A percentile compares a stretch with the other conserved stretches of the same genome.
Evolutionary conservation across 1,140 invertebrate genomes (phyloP).

Genomic region (Thaumetopoea pityocampa): DNA sequence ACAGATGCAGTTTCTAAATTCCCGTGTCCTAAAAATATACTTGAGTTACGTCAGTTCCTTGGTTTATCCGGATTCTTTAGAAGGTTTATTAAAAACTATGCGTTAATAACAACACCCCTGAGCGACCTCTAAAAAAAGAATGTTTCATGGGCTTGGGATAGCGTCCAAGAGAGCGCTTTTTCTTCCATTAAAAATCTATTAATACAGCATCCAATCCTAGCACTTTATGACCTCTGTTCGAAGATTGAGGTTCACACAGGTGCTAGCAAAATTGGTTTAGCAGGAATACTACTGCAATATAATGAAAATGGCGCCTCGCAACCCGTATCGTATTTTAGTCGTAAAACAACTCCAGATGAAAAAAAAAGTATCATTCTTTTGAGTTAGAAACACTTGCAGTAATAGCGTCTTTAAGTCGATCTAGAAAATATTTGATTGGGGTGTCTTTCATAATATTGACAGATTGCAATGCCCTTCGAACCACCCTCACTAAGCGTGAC

Average conservation of each 20-base stretch:
- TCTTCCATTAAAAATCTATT: background rate
- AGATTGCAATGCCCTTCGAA: conserved; percentile 11
- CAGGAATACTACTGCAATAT: conserved; percentile 13
- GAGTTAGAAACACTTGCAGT: conserved; percentile 18
- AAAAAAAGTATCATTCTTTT: no score
- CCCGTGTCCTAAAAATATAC: background rate
- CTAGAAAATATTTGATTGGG: conserved; percentile 12
- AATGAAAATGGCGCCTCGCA: conserved; percentile 13
- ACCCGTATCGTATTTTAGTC: no score
- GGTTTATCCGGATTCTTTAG: conserved; percentile 11
- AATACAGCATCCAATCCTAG: conserved; percentile 18
- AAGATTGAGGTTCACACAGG: conserved; percentile 39
- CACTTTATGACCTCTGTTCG: conserved; percentile 26
- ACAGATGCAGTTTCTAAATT: background rate
- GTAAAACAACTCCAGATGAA: no score
- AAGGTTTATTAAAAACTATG: conserved; percentile 15
- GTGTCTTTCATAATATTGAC: conserved; percentile 4
- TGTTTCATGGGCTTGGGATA: conserved; percentile 7
- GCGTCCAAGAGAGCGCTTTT: conserved; percentile 9
- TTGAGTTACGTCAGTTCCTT: background rate
- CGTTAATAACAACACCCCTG: conserved; percentile 7
- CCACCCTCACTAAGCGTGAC: conserved; percentile 18
- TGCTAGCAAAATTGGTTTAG: conserved; percentile 29
- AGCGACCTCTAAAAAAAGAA: conserved; percentile 17
- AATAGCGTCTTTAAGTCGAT: conserved; percentile 10